These are phyloP conservation scores for Drosophila busckii DNA, from an alignment of 1,140 invertebrate species.

Conservation along the genomic window DNA sequence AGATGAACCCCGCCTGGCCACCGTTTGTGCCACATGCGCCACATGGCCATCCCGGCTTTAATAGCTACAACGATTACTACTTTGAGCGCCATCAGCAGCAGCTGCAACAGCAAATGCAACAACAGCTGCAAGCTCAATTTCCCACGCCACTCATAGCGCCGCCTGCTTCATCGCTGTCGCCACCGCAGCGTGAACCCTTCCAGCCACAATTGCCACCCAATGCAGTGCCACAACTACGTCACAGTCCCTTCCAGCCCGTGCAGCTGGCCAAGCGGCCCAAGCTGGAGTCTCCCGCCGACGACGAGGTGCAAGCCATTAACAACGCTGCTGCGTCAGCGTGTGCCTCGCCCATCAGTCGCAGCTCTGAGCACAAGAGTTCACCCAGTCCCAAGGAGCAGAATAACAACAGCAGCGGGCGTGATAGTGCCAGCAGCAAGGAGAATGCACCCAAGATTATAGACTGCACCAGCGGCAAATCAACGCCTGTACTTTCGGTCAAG, in stretches of 20 bases:
- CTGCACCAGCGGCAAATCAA: constrained; percentile 51
- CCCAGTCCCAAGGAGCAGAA: constrained; percentile 57
- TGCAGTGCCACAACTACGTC: constrained; percentile 37
- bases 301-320: constrained; percentile 60
- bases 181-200: constrained; percentile 50
- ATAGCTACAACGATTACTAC: constrained; percentile 58
- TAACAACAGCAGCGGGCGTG: constrained; percentile 55
- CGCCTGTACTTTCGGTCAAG: constrained; percentile 39
- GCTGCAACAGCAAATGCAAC: constrained; percentile 47
- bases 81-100: constrained; percentile 61
- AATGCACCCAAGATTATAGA: constrained; percentile 51
- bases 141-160: constrained; percentile 14
- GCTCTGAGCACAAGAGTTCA: constrained; percentile 3
- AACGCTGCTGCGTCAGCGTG: constrained; percentile 32
- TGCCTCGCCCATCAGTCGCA: constrained; percentile 15
- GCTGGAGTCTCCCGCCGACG: constrained; percentile 46
- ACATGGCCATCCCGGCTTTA: constrained; percentile 38
- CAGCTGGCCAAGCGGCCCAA: constrained; percentile 56
- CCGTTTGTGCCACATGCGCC: constrained; percentile 32
- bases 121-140: constrained; percentile 46
- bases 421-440: constrained; percentile 63
- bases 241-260: constrained; percentile 58
- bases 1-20: constrained; percentile 51
- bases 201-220: constrained; percentile 62
- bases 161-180: constrained; percentile 7